Base-by-base conservation (phyloP, 2,888 invertebrate genomes). In the Automeris io region DNA sequence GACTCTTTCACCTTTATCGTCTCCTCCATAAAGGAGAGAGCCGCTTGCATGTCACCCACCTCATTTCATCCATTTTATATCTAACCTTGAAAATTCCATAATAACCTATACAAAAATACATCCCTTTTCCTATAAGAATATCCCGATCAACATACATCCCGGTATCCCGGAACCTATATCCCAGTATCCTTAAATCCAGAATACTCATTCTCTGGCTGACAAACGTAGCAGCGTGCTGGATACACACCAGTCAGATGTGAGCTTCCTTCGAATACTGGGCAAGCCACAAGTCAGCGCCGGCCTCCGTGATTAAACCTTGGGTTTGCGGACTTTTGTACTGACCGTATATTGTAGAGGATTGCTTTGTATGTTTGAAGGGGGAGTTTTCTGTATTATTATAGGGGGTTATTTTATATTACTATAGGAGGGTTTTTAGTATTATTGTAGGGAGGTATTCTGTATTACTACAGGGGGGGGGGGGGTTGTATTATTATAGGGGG, bases 261-360 rank as follows among this genome's bases (percentile, higher is more conserved):
- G 55, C 6, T 70, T 79, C 39, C 48, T 79, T 3, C 47, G 61
- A 18, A 33, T 77, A 3, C 43, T 67, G 2, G 71, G 71, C 8
- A 68, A 64, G 22, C 49, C 60, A 0, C 48, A 50, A 2, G 33
- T 51, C 9, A 73, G 68, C 44, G 52, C 57, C 5, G 69, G 65
- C 0, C 35, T 57, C 1, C 46, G 56, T 8, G 39, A 46, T n/a
- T 41, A 39, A 44, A 12, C 4, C 4, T n/a, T 16, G 22, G n/a
- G n/a, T 34, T 34, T 4, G n/a, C 6, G 5, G 5, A 11, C 4
- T 5, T 0, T 33, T 18, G 21, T 33, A 19, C 21, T 33, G 19
- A 2, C 5, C 5, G 8, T 2, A 29, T 29, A 16, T 16, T 29
- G n/a, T n/a, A n/a, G 13, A 29, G 29, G 2, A 16, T 29, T 19